A percentile compares a stretch with the other conserved stretches of the same genome.
phyloP scores from a whole-genome alignment of 2,888 invertebrate genomes.

The Hyalella azteca region DNA sequence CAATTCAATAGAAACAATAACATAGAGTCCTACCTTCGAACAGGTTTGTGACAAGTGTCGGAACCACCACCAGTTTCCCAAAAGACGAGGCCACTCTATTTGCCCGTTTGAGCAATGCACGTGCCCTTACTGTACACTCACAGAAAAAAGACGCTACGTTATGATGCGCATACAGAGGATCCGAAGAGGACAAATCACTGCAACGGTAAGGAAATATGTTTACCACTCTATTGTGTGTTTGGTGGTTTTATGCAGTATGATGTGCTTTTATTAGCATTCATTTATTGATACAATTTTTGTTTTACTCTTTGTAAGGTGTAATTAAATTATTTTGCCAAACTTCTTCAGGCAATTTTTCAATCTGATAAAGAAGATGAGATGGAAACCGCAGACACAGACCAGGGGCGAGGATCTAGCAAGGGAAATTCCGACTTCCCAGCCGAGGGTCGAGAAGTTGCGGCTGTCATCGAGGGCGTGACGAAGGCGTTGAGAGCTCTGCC shows the following conservation, averaged over 20 bases:
- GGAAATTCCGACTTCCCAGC: neutral
- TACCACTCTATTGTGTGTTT: no score
- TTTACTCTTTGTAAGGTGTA: no score
- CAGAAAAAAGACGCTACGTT: constrained; percentile 38
- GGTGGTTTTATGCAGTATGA: no score
- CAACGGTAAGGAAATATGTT: no score
- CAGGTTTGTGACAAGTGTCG: constrained; percentile 52
- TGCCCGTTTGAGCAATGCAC: constrained; percentile 43
- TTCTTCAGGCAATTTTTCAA: no score
- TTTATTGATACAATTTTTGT: no score
- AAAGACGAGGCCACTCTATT: constrained; percentile 44
- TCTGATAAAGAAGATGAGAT: no score
- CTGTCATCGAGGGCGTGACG: neutral
- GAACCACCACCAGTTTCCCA: constrained; percentile 41
- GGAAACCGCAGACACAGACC: neutral
- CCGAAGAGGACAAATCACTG: constrained; percentile 5
- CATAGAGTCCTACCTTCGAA: no score
- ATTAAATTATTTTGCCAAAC: no score
- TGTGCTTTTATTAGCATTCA: no score
- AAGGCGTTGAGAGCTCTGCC: neutral
- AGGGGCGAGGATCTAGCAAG: no score
- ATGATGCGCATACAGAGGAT: constrained; percentile 51
- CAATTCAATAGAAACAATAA: no score
- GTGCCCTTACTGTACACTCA: constrained; percentile 45
- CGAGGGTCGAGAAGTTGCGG: neutral